Evolutionary conservation across 2,113 vertebrate species (phyloP), one percentile per base, ranked within the genome.

Genomic region (Brachyistius frenatus): DNA sequence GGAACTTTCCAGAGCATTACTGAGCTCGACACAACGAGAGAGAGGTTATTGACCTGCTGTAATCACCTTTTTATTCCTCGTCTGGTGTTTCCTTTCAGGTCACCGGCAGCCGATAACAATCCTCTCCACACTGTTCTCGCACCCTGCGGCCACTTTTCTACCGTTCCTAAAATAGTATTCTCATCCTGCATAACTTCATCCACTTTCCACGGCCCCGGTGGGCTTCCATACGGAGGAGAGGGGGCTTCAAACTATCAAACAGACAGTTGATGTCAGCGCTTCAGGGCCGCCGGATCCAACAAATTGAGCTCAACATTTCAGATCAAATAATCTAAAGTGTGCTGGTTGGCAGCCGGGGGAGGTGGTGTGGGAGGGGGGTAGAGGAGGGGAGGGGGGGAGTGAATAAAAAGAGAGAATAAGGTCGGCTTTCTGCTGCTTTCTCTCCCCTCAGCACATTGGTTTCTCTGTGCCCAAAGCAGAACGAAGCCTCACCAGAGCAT

Each of bases 391-490:
- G 23, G 23, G 23, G 23, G 23, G 23, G 23, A 46, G 30, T n/a
- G 76, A 69, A 72, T 69, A 80, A 71, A 80, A 62, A 67, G 46
- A 85, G 75, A 88, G 88, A 81, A 89, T 86, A 90, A 89, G 76
- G 87, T 84, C 57, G 66, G 83, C 92, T 89, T 91, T 90, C 88
- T 92, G 72, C 75, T 80, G 74, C 77, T 56, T n/a, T 80, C 77
- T 69, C 50, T 67, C 54, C 78, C 66, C 72, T 52, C 67, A 44
- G 71, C 84, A 94, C 93, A 94, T 93, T 93, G 90, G 88, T 79
- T 67, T 67, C 92, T 94, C 91, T 95, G 94, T 95, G 81, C 91
- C 89, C 81, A 80, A 93, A 93, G 90, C 89, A 88, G 87, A 89
- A 88, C 91, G 39, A 81, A 93, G 84, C 90, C 80, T 88, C 87